Percentiles rank a stretch among this genome's conserved stretches.
phyloP scores from a whole-genome alignment of 2,888 invertebrate species.

The Cheilosia soror region DNA sequence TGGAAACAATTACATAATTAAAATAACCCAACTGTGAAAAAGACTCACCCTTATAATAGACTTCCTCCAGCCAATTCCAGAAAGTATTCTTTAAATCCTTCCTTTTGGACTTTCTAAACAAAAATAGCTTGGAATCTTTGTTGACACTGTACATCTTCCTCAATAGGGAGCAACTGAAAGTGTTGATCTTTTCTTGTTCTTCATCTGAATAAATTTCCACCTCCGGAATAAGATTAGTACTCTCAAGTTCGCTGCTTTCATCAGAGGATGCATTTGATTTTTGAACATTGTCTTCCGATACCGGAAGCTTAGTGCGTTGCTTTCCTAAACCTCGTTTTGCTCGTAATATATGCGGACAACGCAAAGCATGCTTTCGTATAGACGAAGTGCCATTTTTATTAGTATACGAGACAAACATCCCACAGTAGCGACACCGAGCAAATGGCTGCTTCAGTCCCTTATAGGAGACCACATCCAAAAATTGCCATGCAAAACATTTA shows the following conservation, averaged over 20 bases:
- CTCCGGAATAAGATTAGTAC: slow-evolving; percentile 34
- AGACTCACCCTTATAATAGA: slow-evolving; percentile 49
- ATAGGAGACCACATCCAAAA: slow-evolving; percentile 52
- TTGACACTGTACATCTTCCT: slow-evolving; percentile 29
- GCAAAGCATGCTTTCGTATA: slow-evolving; percentile 56
- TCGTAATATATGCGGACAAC: slow-evolving; percentile 39
- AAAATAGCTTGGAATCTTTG: slow-evolving; percentile 39
- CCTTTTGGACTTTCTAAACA: slow-evolving; percentile 44
- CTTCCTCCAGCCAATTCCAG: slow-evolving; percentile 42
- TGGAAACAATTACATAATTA: neutral
- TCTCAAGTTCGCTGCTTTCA: slow-evolving; percentile 22
- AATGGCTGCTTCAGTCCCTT: slow-evolving; percentile 46
- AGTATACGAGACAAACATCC: slow-evolving; percentile 28
- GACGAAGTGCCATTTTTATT: slow-evolving; percentile 63
- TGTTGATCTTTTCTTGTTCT: neutral
- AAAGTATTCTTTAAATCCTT: slow-evolving; percentile 16
- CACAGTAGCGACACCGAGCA: slow-evolving; percentile 52
- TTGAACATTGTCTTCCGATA: neutral
- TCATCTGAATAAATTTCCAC: slow-evolving; percentile 47
- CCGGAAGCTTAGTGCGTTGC: neutral
- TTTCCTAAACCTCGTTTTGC: slow-evolving; percentile 37
- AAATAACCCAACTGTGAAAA: too few relatives aligned
- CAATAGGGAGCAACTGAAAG: neutral
- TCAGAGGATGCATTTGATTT: slow-evolving; percentile 12
- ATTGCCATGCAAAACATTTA: slow-evolving; percentile 64